Percentiles rank a stretch among this genome's conserved stretches.
Conservation (phyloP, 2,888 invertebrate genomes). For the Drosophila kanekoi region DNA sequence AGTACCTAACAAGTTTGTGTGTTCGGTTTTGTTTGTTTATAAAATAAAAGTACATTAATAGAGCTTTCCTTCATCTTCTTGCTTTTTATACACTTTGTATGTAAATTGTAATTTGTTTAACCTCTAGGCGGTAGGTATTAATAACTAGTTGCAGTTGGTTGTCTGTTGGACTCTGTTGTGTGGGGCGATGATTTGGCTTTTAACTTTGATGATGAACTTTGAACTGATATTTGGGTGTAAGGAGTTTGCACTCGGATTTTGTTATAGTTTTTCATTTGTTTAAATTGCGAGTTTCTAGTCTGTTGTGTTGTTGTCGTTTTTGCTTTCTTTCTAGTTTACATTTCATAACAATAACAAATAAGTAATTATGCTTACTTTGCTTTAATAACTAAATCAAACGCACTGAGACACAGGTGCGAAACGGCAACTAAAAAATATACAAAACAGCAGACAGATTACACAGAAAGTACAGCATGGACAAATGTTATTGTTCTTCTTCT, state of each 20-base stretch:
- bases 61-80: conserved; percentile 44
- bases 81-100: conserved; percentile 59
- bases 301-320: conserved; percentile 30
- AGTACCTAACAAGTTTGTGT: conserved; percentile 69
- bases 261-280: not conserved
- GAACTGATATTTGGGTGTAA: conserved; percentile 44
- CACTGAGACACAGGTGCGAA: conserved; percentile 35
- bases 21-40: conserved; percentile 47
- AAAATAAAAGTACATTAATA: conserved; percentile 69
- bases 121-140: conserved; percentile 56
- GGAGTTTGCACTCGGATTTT: conserved; percentile 18
- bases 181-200: conserved; percentile 66
- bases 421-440: conserved; percentile 47
- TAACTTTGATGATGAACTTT: conserved; percentile 55
- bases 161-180: conserved; percentile 20
- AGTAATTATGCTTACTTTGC: conserved; percentile 66
- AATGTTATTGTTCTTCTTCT: not conserved
- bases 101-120: conserved; percentile 58
- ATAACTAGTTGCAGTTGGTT: conserved; percentile 63
- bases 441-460: conserved; percentile 50
- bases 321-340: conserved; percentile 41
- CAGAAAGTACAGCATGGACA: conserved; percentile 20
- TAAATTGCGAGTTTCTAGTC: conserved; percentile 46
- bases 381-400: conserved; percentile 64
- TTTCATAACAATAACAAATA: conserved; percentile 81